Conservation (phyloP, 2,113 vertebrate genomes). For the Gallinago undulata region DNA sequence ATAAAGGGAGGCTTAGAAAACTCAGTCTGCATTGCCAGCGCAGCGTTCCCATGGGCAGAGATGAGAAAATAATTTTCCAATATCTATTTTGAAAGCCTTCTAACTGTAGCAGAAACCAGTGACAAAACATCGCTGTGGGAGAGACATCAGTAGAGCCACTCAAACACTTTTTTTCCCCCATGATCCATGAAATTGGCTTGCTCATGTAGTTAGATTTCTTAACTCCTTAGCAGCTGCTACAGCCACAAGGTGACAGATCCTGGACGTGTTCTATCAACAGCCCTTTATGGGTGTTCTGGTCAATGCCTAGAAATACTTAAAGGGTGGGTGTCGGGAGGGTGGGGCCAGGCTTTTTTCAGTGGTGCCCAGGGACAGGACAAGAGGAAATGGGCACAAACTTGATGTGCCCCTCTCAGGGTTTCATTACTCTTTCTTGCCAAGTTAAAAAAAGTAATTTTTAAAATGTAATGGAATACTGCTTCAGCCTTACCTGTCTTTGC, state of each 20-base stretch:
- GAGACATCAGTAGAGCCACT: not conserved
- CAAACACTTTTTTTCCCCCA: rapidly evolving
- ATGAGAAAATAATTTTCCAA: not conserved
- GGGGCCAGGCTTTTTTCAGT: too few species aligned
- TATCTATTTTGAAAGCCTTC: not conserved
- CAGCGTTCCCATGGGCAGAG: not conserved
- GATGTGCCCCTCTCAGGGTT: not conserved
- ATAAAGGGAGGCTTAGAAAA: not conserved
- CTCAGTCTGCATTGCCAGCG: not conserved
- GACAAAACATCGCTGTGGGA: not conserved
- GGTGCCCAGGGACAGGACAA: too few species aligned
- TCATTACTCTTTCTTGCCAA: not conserved
- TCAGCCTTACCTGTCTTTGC: not conserved
- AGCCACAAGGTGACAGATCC: not conserved
- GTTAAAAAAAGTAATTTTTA: not conserved
- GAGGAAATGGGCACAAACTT: not conserved
- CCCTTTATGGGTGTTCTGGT: too few species aligned
- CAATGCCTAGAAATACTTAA: too few species aligned
- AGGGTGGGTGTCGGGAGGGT: too few species aligned
- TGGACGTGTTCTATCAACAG: not conserved
- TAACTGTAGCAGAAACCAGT: not conserved
- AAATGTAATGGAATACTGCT: not conserved
- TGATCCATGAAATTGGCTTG: not conserved
- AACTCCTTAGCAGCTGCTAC: not conserved
- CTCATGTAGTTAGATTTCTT: not conserved